Evolutionary conservation across 2,113 vertebrate species (phyloP).

Genomic region (Cyprinus carpio): DNA sequence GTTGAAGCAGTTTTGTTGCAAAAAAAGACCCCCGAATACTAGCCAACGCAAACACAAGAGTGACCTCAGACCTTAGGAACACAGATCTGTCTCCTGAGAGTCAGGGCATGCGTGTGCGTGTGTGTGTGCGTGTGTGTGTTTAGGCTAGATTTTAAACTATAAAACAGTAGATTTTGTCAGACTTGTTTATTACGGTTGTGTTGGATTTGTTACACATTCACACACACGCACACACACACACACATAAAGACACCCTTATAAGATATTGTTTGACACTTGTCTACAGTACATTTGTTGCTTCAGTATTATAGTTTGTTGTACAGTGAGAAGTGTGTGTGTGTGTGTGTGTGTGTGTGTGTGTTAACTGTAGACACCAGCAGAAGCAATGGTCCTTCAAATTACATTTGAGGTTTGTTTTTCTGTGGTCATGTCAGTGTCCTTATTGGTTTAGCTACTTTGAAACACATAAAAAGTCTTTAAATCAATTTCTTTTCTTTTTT

Average conservation of each 20-base stretch:
- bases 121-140: neutral
- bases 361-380: neutral
- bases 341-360: neutral
- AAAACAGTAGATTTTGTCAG: neutral
- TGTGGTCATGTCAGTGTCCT: conserved; percentile 6
- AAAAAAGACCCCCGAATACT: neutral
- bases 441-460: neutral
- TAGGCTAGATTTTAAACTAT: neutral
- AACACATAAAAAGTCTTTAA: neutral
- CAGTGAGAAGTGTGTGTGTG: neutral
- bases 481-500: neutral
- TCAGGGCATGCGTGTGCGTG: neutral
- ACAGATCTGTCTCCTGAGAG: conserved; percentile 25
- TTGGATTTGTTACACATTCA: neutral
- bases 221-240: neutral
- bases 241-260: too few species aligned
- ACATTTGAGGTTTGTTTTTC: neutral
- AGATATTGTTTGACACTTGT: neutral
- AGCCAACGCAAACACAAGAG: conserved; percentile 38
- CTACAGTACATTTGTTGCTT: neutral
- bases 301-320: neutral
- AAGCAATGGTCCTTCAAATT: neutral
- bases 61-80: conserved; percentile 41
- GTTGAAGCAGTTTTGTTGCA: conserved; percentile 36
- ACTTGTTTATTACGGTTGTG: neutral